Evolutionary conservation across 2,888 invertebrate species (phyloP), one percentile per base, ranked within the genome.

Genomic region (Anthrax anthrax): DNA sequence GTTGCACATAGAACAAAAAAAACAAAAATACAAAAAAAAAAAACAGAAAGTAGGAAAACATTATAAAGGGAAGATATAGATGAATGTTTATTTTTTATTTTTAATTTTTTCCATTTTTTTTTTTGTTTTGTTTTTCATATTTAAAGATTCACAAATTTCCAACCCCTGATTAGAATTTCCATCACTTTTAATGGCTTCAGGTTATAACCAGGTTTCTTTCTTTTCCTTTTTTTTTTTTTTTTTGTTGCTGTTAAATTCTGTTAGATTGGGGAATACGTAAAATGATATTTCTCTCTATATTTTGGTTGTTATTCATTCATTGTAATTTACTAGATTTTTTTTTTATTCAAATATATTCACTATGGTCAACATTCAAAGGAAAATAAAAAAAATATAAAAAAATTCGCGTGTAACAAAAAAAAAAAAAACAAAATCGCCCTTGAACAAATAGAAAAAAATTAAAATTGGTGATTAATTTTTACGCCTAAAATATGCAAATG

Each of bases 381-480:
- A 13, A 27, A 17, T 12, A 41, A 34, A 16, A 13, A 17, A 23
- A 40, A n/a, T n/a, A n/a, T n/a, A 39, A 44, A 44, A 44, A 44
- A 39, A 18, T 13, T 13, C 19, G 17, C 32, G 2, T 23, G 18
- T 12, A 32, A 23, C 23, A 23, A 23, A 23, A 6, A 8, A 23
- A 23, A 23, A 23, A 23, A 23, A 23, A 23, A 23, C 8, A 41
- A 19, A 37, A 40, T 36, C 41, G 37, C 41, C 37, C 37, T 41
- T 48, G 47, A 47, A 46, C 45, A 51, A 51, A 50, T 50, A 50
- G 48, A 50, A 51, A 47, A 49, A 5, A 52, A 52, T 52, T 52
- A 52, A 52, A 52, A 52, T 52, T 52, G 51, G 51, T 52, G 52
- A 52, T 52, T 52, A 52, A 52, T 52, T 52, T 51, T 52, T 52